phyloP scores from a whole-genome alignment of 2,888 invertebrate genomes.

The Drosophila multiciliata region DNA sequence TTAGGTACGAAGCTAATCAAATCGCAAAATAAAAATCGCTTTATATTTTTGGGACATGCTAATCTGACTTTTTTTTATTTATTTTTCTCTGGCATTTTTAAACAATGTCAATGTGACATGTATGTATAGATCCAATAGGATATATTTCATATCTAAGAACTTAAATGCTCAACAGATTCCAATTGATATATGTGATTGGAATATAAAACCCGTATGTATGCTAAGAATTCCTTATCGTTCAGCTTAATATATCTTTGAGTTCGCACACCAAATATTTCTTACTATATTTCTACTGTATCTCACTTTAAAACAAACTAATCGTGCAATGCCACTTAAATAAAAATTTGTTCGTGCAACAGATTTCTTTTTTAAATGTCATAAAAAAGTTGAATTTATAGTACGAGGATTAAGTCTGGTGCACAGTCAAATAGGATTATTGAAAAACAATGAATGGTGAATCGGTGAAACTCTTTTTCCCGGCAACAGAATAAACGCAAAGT shows the following conservation, averaged over 20 bases:
- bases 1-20: conserved; percentile 49
- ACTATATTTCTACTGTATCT: neutral
- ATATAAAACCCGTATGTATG: neutral
- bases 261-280: neutral
- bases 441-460: conserved; percentile 2
- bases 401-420: neutral
- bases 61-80: conserved; percentile 1
- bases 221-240: neutral
- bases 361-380: conserved; percentile 1
- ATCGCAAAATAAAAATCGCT: conserved; percentile 66
- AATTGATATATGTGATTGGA: neutral
- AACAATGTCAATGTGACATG: neutral
- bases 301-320: conserved; percentile 2
- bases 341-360: conserved; percentile 3
- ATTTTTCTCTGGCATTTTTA: neutral
- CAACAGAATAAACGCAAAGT: conserved; percentile 25
- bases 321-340: neutral
- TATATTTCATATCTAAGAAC: neutral
- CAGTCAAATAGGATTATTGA: conserved; percentile 12
- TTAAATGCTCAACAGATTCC: neutral
- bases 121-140: too few relatives aligned
- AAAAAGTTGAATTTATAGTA: conserved; percentile 1
- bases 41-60: conserved; percentile 68
- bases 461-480: neutral
- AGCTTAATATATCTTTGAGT: neutral